Evolutionary conservation across 2,888 invertebrate species (phyloP).

Genomic region (Dioctria rufipes): DNA sequence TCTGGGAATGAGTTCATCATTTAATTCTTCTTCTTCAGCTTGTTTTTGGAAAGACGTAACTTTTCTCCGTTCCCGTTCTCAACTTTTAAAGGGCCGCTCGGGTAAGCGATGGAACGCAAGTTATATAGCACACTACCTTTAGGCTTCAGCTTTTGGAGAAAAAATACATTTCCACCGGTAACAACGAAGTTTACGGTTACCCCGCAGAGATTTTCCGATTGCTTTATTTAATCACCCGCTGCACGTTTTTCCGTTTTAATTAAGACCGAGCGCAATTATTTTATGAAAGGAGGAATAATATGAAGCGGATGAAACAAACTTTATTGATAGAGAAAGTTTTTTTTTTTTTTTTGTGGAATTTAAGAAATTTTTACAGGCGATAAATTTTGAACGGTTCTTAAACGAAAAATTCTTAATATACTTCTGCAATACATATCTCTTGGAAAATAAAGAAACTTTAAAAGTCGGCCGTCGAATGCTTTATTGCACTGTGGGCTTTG

Average conservation of each 20-base stretch:
- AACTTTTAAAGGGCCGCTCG: not conserved
- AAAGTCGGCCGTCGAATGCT: too few species aligned
- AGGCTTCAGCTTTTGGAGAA: too few species aligned
- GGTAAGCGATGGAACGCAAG: not conserved
- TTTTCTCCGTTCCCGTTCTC: not conserved
- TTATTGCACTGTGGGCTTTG: too few species aligned
- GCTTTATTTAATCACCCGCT: not conserved
- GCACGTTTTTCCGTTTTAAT: slow-evolving; percentile 17
- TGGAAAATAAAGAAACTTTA: too few species aligned
- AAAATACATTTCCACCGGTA: not conserved
- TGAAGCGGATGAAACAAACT: not conserved
- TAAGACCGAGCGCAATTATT: not conserved
- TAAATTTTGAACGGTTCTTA: too few species aligned
- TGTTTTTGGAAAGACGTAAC: not conserved
- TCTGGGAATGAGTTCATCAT: slow-evolving; percentile 1
- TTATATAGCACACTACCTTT: not conserved
- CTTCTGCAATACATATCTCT: too few species aligned
- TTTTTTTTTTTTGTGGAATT: too few species aligned
- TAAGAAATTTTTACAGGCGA: too few species aligned
- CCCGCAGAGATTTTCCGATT: too few species aligned
- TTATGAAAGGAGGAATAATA: not conserved
- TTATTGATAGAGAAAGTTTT: too few species aligned
- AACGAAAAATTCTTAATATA: too few species aligned
- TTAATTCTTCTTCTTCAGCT: too few species aligned
- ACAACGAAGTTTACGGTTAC: slow-evolving; percentile 8